Evolutionary conservation across 1,140 invertebrate species (phyloP).

Genomic region (Drosophila kurseongensis): DNA sequence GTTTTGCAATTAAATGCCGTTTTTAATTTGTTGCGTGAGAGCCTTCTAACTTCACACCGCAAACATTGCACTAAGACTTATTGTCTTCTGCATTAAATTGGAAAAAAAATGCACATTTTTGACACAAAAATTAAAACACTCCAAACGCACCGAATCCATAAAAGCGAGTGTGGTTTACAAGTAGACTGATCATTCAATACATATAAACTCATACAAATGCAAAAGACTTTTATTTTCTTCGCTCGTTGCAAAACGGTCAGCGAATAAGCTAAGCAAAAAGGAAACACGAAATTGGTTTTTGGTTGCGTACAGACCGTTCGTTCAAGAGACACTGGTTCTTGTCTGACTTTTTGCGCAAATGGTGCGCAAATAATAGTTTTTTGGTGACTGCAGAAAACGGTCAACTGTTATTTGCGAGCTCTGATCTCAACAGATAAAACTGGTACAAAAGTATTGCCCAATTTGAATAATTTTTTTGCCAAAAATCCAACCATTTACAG

Average conservation of each 20-base stretch:
- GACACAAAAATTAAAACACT: background rate
- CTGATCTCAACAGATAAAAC: too few relatives aligned
- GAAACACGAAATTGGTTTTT: constrained; percentile 28
- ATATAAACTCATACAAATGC: constrained; percentile 23
- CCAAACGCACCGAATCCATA: background rate
- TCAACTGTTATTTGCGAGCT: too few relatives aligned
- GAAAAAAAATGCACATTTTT: background rate
- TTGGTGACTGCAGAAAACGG: too few relatives aligned
- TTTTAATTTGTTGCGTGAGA: background rate
- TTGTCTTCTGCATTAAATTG: background rate
- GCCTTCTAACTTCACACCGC: background rate
- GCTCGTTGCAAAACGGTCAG: constrained; percentile 23
- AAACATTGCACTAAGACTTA: background rate
- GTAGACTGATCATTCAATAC: background rate
- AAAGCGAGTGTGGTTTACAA: background rate
- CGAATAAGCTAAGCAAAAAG: constrained; percentile 23
- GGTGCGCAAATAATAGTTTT: too few relatives aligned
- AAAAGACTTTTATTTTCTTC: too few relatives aligned
- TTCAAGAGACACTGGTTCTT: constrained; percentile 2
- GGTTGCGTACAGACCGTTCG: constrained; percentile 1
- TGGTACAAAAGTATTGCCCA: too few relatives aligned
- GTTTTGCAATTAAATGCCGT: background rate
- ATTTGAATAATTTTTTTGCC: too few relatives aligned
- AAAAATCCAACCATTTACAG: too few relatives aligned
- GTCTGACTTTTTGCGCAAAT: too few relatives aligned